Conservation (phyloP, 2,113 vertebrate genomes). For the Tachysurus vachellii region DNA sequence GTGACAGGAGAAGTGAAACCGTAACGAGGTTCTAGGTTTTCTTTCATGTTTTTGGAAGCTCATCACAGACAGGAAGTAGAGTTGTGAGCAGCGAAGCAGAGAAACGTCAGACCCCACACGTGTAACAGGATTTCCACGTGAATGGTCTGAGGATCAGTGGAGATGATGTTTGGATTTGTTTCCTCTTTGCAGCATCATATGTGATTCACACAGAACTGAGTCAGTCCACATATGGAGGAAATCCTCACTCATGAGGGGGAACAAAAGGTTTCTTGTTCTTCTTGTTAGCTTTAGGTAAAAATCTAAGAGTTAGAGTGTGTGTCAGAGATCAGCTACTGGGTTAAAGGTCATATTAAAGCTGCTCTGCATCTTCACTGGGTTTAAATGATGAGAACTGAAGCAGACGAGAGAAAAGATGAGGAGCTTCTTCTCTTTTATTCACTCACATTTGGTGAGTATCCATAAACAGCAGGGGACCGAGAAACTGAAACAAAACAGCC, state of each 20-base stretch:
- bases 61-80: too few species aligned
- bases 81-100: too few species aligned
- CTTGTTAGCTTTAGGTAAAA: not conserved
- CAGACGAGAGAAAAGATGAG: not conserved
- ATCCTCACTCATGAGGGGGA: not conserved
- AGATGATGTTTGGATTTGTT: not conserved
- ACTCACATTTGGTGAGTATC: not conserved
- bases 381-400: not conserved
- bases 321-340: not conserved
- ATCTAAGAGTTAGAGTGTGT: not conserved
- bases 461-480: constrained; percentile 6
- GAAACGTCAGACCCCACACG: not conserved
- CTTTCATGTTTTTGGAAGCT: too few species aligned
- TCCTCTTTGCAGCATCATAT: not conserved
- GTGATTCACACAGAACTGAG: not conserved
- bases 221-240: not conserved
- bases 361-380: not conserved
- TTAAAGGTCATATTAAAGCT: not conserved
- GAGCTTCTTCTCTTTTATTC: not conserved
- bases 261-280: not conserved
- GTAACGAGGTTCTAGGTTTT: not conserved
- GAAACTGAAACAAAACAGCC: constrained; percentile 9
- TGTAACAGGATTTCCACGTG: not conserved
- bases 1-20: not conserved
- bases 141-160: not conserved